Evolutionary conservation across 2,888 invertebrate genomes (phyloP).

Genomic region (Harpalus rufipes): DNA sequence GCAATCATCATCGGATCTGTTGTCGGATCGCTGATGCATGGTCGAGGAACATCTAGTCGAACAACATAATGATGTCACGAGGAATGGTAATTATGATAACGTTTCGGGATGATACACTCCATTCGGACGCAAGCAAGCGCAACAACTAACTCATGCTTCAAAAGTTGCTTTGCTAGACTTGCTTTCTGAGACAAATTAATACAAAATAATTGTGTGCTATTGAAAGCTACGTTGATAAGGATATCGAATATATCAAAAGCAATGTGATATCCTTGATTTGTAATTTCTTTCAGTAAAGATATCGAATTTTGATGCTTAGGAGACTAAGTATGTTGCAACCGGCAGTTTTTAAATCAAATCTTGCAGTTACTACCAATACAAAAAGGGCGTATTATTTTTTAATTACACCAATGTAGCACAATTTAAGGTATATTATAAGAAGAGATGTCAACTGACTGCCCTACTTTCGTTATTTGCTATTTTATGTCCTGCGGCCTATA

Average conservation of each 20-base stretch:
- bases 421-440: too few species aligned
- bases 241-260: background rate
- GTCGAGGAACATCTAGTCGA: background rate
- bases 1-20: background rate
- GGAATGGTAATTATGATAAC: slow-evolving; percentile 58
- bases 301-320: too few species aligned
- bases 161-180: slow-evolving; percentile 18
- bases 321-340: too few species aligned
- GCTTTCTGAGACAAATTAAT: slow-evolving; percentile 1
- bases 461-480: too few species aligned
- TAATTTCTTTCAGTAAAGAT: background rate
- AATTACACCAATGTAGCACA: too few species aligned
- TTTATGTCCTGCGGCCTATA: too few species aligned
- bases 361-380: too few species aligned
- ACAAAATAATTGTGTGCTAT: background rate
- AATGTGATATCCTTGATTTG: background rate
- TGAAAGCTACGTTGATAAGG: background rate
- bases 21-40: slow-evolving; percentile 13
- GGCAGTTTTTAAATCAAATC: too few species aligned
- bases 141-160: slow-evolving; percentile 8
- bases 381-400: too few species aligned
- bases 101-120: slow-evolving; percentile 47
- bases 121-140: slow-evolving; percentile 9
- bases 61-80: slow-evolving; percentile 54
- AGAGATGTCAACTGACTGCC: too few species aligned